Evolutionary conservation across 2,113 vertebrate genomes (phyloP), one percentile per base, ranked within the genome.

Genomic region (Balaenoptera acutorostrata): DNA sequence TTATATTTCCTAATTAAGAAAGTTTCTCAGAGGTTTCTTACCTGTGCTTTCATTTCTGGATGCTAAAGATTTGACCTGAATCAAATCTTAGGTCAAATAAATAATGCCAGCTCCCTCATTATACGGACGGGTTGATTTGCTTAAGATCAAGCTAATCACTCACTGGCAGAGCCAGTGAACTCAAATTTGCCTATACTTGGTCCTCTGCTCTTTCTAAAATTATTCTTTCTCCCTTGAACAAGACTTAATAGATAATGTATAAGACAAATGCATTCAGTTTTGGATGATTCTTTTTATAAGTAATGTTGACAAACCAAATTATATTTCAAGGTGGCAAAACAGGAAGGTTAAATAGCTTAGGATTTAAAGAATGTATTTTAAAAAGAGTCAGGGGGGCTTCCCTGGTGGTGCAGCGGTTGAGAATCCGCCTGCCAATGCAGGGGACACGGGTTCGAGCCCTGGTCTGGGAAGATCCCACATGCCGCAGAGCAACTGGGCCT

Each of bases 1-100:
- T 95, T 91, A 55, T 93, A 41, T 71, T 85, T 93, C 92, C 12
- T 85, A 81, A 66, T 36, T 72, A 20, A 92, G 68, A 90, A 69
- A n/a, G 18, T 90, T 90, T 81, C 64, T 93, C 44, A 75, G 39
- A 83, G 83, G 27, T 85, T 93, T 83, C n/a, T 95, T 88, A 90
- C 36, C 71, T 88, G 6, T 59, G 7, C 5, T 88, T 91, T 88
- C 66, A 82, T 78, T 82, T 95, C 71, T 95, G 61, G 21, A 33
- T 97, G n/a, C 46, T 97, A 84, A 92, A 93, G 93, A 66, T 18
- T 52, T 52, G 52, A 52, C 52, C 52, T 80, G 31, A 88, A 72
- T 84, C 64, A 92, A 90, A 84, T 85, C 63, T 78, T 87, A 78
- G 72, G 9, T 33, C 10, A 78, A 88, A 78, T 49, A 81, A 88